Conservation (phyloP, 2,888 invertebrate genomes). For the Acronicta alni region DNA sequence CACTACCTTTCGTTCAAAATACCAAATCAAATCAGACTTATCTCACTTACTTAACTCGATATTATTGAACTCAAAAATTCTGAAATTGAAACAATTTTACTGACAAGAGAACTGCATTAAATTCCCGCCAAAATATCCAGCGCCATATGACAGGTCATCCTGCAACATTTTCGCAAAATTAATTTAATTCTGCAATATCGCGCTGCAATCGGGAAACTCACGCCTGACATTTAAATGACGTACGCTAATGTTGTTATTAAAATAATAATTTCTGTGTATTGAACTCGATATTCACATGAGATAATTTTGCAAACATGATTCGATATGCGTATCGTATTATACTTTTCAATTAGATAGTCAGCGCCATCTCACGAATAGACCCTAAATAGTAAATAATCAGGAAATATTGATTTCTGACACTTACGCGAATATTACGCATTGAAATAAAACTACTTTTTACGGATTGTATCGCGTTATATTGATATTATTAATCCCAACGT, state of each 20-base stretch:
- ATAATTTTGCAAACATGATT: conserved; percentile 5
- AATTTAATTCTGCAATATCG: conserved; percentile 38
- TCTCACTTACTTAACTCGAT: no score
- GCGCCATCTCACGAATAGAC: no score
- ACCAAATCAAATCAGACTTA: neutral
- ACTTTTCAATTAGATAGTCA: no score
- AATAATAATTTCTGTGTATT: conserved; percentile 6
- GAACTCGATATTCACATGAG: neutral
- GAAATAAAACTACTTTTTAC: no score
- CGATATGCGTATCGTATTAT: no score
- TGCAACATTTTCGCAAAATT: conserved; percentile 30
- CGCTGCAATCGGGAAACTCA: conserved; percentile 14
- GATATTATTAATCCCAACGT: no score
- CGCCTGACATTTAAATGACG: conserved; percentile 48
- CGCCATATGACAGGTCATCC: conserved; percentile 23
- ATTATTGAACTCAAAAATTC: neutral
- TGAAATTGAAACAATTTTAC: conserved; percentile 1
- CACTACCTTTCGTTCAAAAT: no score
- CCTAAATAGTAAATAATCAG: no score
- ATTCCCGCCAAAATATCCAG: conserved; percentile 17
- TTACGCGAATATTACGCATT: no score
- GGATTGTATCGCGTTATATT: no score
- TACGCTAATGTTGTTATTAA: conserved; percentile 28
- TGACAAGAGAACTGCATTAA: conserved; percentile 7
- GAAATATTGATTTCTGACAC: no score